phyloP scores from a whole-genome alignment of 2,888 invertebrate genomes.

The Eudasyphora cyanicolor region DNA sequence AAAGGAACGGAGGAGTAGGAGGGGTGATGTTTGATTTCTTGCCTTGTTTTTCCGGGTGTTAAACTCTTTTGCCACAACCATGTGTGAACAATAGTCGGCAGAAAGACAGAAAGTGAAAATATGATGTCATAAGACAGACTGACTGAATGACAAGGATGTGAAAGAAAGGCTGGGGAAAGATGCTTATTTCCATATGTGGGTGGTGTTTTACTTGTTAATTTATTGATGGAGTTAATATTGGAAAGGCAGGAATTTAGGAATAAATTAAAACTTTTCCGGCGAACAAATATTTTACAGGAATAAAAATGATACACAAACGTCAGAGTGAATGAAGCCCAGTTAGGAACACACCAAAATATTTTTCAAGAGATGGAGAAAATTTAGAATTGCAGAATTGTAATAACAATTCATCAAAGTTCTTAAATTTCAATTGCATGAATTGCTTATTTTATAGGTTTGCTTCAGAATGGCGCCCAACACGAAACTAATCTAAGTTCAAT shows the following conservation, averaged over 20 bases:
- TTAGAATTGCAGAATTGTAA: no score
- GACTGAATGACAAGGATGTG: constrained; percentile 5
- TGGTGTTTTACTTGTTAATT: constrained; percentile 45
- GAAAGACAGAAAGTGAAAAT: constrained; percentile 68
- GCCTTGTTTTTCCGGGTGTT: constrained; percentile 65
- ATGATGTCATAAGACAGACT: constrained; percentile 58
- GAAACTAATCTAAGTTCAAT: no score
- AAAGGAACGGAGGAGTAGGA: neutral
- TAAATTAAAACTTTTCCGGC: neutral
- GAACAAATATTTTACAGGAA: no score
- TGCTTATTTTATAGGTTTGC: no score
- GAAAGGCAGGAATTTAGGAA: neutral
- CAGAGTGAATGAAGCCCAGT: no score
- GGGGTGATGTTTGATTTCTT: constrained; percentile 26
- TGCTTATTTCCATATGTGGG: constrained; percentile 9
- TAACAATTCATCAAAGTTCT: no score
- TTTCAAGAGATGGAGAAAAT: no score
- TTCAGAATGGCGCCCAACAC: no score
- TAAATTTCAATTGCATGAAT: no score
- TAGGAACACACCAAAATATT: no score
- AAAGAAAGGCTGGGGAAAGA: neutral
- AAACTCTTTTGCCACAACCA: constrained; percentile 42
- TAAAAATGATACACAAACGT: no score
- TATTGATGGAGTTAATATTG: constrained; percentile 54
- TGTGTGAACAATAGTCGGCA: neutral